Conservation (phyloP, 2,888 invertebrate genomes). For the Ornithoptera priamus region DNA sequence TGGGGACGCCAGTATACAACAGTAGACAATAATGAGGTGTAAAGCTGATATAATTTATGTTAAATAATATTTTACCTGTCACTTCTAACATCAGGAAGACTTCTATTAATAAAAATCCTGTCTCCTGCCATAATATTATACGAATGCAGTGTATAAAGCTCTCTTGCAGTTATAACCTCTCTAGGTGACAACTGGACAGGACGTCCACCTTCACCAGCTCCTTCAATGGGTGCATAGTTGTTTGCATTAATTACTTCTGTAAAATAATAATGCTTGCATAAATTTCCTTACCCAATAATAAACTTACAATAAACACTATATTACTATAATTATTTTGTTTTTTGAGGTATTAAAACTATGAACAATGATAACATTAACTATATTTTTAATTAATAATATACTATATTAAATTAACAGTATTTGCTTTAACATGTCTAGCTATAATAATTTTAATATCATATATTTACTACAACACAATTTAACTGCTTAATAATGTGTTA, state of each 20-base stretch:
- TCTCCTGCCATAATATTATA: slow-evolving; percentile 95
- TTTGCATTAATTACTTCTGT: slow-evolving; percentile 87
- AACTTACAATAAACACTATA: too few species aligned
- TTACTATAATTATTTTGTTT: too few species aligned
- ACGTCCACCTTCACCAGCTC: slow-evolving; percentile 88
- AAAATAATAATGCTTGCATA: slow-evolving; percentile 34
- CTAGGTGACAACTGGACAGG: slow-evolving; percentile 88
- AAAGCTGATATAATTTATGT: slow-evolving; percentile 20
- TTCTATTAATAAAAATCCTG: slow-evolving; percentile 90
- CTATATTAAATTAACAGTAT: too few species aligned
- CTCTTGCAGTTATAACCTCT: slow-evolving; percentile 87
- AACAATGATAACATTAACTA: too few species aligned
- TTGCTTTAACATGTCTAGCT: too few species aligned
- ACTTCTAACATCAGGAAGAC: slow-evolving; percentile 90
- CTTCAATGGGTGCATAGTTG: slow-evolving; percentile 85
- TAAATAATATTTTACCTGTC: slow-evolving; percentile 80
- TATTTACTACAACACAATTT: too few species aligned
- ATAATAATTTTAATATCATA: too few species aligned
- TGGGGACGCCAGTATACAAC: too few species aligned
- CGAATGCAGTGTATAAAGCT: slow-evolving; percentile 89
- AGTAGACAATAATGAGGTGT: not conserved
- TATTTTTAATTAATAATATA: too few species aligned
- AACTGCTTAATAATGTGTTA: too few species aligned
- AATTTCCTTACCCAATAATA: not conserved
- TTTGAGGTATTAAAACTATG: too few species aligned